A percentile compares a stretch with the other conserved stretches of the same genome.
phyloP scores from a whole-genome alignment of 1,140 invertebrate genomes.

The Lepidostoma basale region DNA sequence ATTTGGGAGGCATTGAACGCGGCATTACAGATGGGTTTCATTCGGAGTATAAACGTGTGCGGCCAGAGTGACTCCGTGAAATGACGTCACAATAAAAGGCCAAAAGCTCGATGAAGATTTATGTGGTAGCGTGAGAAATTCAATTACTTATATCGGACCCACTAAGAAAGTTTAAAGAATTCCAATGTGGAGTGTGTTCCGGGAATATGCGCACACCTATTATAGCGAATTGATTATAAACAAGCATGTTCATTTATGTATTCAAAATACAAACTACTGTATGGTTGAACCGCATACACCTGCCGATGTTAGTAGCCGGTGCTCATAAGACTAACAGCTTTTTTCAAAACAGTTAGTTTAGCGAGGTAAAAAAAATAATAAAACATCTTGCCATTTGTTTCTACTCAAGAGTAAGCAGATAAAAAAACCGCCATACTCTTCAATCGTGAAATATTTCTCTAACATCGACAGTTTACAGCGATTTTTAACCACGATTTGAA shows the following conservation, averaged over 20 bases:
- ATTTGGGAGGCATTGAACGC: neutral
- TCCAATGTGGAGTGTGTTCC: neutral
- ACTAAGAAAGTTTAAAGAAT: conserved; percentile 3
- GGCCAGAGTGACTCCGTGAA: conserved; percentile 5
- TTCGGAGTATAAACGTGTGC: conserved; percentile 13
- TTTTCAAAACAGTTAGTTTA: too few relatives aligned
- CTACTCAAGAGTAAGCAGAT: too few relatives aligned
- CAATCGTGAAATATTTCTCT: too few relatives aligned
- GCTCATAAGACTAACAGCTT: too few relatives aligned
- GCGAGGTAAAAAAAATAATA: too few relatives aligned
- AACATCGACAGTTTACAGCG: too few relatives aligned
- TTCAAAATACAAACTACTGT: too few relatives aligned
- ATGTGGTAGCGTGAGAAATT: conserved; percentile 22
- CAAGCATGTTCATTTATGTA: neutral
- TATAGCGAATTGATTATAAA: neutral
- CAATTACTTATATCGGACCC: neutral
- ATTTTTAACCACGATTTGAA: too few relatives aligned
- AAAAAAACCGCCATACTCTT: too few relatives aligned
- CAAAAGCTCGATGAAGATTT: conserved; percentile 18
- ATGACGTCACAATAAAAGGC: conserved; percentile 23
- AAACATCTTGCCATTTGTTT: too few relatives aligned
- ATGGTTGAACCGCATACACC: too few relatives aligned
- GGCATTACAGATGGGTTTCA: conserved; percentile 1
- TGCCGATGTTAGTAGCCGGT: too few relatives aligned
- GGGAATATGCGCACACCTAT: neutral